phyloP scores from a whole-genome alignment of 2,113 vertebrate species.

The Festucalex cinctus region DNA sequence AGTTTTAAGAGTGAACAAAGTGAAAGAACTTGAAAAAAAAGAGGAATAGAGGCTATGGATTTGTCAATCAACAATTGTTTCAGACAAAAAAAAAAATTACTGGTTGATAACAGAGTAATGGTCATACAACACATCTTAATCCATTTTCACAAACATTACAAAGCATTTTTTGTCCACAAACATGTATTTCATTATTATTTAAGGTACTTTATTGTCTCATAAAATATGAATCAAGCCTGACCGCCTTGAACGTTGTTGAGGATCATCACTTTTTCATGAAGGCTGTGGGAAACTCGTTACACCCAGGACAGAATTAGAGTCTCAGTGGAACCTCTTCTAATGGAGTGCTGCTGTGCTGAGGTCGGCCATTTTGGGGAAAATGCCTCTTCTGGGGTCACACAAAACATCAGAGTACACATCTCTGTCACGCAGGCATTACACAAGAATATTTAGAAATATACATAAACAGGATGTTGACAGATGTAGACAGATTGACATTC shows the following conservation, averaged over 20 bases:
- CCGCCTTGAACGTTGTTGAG: not conserved
- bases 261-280: slow-evolving; percentile 5
- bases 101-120: not conserved
- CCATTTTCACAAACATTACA: slow-evolving; percentile 1
- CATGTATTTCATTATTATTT: slow-evolving; percentile 2
- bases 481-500: not conserved
- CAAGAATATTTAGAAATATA: not conserved
- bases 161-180: not conserved
- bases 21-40: not conserved
- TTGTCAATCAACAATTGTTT: not conserved
- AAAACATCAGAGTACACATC: not conserved
- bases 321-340: not conserved
- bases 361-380: not conserved
- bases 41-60: not conserved
- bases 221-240: not conserved
- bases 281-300: not conserved
- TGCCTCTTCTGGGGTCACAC: not conserved
- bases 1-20: not conserved
- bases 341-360: not conserved
- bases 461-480: not conserved
- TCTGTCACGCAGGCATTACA: not conserved
- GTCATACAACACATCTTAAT: not conserved
- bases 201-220: not conserved
- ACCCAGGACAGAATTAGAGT: not conserved
- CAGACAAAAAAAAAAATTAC: not conserved